Evolutionary conservation across 2,888 invertebrate species (phyloP).

Genomic region (Adela reaumurella): DNA sequence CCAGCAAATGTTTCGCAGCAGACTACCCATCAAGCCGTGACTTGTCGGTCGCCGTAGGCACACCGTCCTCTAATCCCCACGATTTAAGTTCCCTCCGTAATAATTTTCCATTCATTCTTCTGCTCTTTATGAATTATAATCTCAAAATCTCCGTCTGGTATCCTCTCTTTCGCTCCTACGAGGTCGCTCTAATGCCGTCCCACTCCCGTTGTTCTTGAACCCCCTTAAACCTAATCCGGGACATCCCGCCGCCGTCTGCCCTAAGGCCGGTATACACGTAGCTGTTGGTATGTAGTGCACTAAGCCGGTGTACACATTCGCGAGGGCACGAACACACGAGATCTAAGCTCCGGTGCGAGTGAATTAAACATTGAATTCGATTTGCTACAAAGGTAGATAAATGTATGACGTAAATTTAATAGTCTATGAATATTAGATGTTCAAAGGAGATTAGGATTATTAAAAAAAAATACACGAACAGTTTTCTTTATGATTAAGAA

Average conservation of each 20-base stretch:
- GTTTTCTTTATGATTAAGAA: too few relatives aligned
- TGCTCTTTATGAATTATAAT: conserved; percentile 53
- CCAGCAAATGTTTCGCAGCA: too few relatives aligned
- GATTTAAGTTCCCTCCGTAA: conserved; percentile 39
- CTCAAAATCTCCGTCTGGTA: conserved; percentile 40
- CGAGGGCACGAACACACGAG: too few relatives aligned
- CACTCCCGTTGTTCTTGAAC: conserved; percentile 40
- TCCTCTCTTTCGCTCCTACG: conserved; percentile 28
- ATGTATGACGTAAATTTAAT: too few relatives aligned
- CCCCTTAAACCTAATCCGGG: conserved; percentile 55
- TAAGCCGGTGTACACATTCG: conserved; percentile 15
- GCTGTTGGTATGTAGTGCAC: conserved; percentile 19
- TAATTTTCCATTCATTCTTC: conserved; percentile 53
- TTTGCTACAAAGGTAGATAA: too few relatives aligned
- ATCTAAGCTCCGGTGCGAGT: too few relatives aligned
- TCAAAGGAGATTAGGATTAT: too few relatives aligned
- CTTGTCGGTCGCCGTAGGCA: conserved; percentile 21
- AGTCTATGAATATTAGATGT: too few relatives aligned
- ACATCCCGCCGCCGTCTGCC: conserved; percentile 48
- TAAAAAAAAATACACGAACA: too few relatives aligned
- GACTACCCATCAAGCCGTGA: conserved; percentile 11
- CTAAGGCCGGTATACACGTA: conserved; percentile 21
- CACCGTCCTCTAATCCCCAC: conserved; percentile 23
- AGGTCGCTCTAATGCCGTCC: conserved; percentile 20
- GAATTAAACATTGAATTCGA: too few relatives aligned